Evolutionary conservation across 2,888 invertebrate species (phyloP), one percentile per base, ranked within the genome.

Genomic region (Rhagophthalmus giganteus): DNA sequence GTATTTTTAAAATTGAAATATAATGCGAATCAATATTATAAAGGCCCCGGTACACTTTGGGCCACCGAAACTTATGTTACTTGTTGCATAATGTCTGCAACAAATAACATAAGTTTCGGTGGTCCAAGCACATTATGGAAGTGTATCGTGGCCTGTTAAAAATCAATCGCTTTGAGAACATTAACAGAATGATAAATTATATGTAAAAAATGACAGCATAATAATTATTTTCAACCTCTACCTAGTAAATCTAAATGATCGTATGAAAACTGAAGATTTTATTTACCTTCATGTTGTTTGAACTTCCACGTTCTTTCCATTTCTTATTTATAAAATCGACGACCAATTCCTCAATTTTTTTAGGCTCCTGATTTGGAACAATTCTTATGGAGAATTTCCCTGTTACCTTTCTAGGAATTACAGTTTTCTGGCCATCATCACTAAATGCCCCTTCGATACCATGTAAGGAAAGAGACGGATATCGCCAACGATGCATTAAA

Each of bases 321-420:
- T 83, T 82, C 51, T 85, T 81, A 53, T 90, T 82, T 38, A 98
- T 66, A 72, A 92, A 86, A 38, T 84, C 81, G 26, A 82, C 79
- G 5, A 97, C 96, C 54, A 86, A 81, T 62, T 88, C 79, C 61
- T 87, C 87, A n/a, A 96, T 85, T 63, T 87, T 84, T 2, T 84
- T 83, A 0, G 95, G 94, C 40, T 84, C 82, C 80, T 96, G 95
- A 72, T 97, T 80, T 1, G 98, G 98, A n/a, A 99, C 98, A 62
- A 95, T 84, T 41, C 99, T 85, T 59, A 99, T 87, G 0, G 97
- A 97, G 77, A 99, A 99, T 76, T 99, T 99, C 12, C 97, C 98
- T 65, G 85, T 87, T 0, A 98, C 96, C 76, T 93, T 91, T 32
- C 87, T 82, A 0, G 94, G 94, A 65, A 94, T 97, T 0, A 98